These are phyloP conservation scores for Aptenodytes forsteri DNA, from an alignment of 2,113 vertebrate genomes.

Conservation along the genomic window DNA sequence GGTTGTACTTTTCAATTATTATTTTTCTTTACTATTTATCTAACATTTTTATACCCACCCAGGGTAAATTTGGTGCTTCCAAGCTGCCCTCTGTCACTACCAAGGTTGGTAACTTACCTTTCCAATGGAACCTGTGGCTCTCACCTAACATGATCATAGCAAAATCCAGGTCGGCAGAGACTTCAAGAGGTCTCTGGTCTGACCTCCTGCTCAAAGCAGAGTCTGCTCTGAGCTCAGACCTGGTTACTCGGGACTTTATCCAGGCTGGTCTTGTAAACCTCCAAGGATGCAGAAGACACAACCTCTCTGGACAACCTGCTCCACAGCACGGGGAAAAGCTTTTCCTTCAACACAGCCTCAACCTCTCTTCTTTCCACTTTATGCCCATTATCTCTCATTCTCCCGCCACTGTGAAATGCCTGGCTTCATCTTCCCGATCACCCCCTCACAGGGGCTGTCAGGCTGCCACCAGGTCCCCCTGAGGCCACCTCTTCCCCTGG, in stretches of 20 bases:
- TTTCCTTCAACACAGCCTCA: not conserved
- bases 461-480: not conserved
- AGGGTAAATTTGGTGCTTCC: not conserved
- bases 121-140: not conserved
- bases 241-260: not conserved
- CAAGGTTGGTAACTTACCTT: not conserved
- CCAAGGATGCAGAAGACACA: not conserved
- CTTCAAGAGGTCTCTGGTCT: not conserved
- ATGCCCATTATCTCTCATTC: not conserved
- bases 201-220: not conserved
- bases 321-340: not conserved
- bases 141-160: not conserved
- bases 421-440: rapidly evolving
- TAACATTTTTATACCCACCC: not conserved
- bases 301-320: not conserved
- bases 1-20: not conserved
- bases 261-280: not conserved
- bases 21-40: not conserved
- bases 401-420: rapidly evolving
- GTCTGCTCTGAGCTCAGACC: not conserved
- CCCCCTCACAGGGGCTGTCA: not conserved
- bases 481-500: not conserved
- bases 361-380: not conserved
- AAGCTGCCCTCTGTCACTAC: not conserved
- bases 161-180: not conserved